Base-by-base conservation (phyloP, 1,140 invertebrate species). In the Heliconius nattereri region DNA sequence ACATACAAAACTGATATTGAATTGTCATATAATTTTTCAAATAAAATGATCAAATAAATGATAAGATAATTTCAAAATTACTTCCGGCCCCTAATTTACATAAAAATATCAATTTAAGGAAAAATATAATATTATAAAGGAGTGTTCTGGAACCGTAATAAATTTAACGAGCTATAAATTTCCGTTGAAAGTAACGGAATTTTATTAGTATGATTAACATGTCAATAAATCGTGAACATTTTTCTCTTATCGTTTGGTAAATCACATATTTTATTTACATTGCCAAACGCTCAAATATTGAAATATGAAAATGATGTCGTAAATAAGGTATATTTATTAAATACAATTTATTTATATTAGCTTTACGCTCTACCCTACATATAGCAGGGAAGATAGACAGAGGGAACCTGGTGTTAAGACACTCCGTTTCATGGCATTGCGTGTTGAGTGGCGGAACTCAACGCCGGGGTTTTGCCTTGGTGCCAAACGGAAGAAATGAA, bases 191-290 rank as follows among this genome's bases (percentile, higher is more conserved):
- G 20, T 76, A 23, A 66, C 57, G 74, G 23, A 66, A 76, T 76
- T 76, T 70, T 76, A 76, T 76, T 76, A 66, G 74, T 66, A 66
- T 37, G 74, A 66, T 76, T 76, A 76, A 76, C 74, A 75, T 60
- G n/a, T 76, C 74, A 40, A 76, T 76, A 66, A 76, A 75, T 75
- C 45, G 32, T 20, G 52, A 26, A 75, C 73, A 32, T 75, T 54
- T 54, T 71, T 71, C 60, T 66, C 60, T 16, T 66, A 66, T 66
- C 60, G 11, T 66, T 66, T 66, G n/a, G 26, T 49, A 49, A 73
- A 45, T 73, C 72, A 26, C 9, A 49, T 73, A 49, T 73, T 73
- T 49, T 49, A 66, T 66, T 66, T 66, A 29, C 60, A 29, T 66
- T 66, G 20, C 54, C 60, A 26, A 66, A 29, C 3, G 60, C 29